Base-by-base conservation (phyloP, 2,888 invertebrate species). In the Siphlonurus alternatus region DNA sequence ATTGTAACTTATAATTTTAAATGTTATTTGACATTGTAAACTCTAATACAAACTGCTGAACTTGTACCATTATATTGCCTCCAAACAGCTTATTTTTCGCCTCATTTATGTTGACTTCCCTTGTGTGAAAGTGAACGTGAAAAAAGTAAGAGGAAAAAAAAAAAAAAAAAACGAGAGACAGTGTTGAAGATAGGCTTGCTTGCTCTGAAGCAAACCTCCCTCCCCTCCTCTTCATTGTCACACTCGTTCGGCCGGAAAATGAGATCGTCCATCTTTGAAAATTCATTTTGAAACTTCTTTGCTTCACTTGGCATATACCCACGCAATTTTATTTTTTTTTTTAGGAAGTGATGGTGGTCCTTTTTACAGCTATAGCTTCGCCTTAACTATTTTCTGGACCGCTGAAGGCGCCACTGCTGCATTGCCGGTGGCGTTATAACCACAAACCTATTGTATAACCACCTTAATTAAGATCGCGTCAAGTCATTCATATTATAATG, bases 201-300 rank as follows among this genome's bases (percentile, higher is more conserved):
- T 5, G 38, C 38, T 10, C 38, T 38, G n/a, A 38, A 5, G 38
- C 38, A 10, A 15, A 5, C 15, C 15, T 38, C 38, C 56, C 24
- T 24, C 3, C 24, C 53, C 25, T 15, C 22, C 59, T 63, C 51
- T 59, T 59, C 63, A 63, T 63, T 63, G 63, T 63, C 63, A 67
- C 65, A 64, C 56, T 63, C 66, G 63, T 61, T 66, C 67, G 65
- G 66, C 67, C 67, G 66, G 63, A 65, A 67, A 67, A 67, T 67
- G 67, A 67, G 67, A 65, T 67, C 66, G 65, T 66, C 66, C 66
- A 64, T 66, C 66, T 65, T 65, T 66, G 64, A 63, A 67, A 67
- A 67, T 67, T 67, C 67, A 66, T 67, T 67, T 67, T 66, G 66
- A 63, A 62, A 67, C 62, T 59, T 66, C 62, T 62, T 63, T 63